Evolutionary conservation across 2,113 vertebrate genomes (phyloP), one percentile per base, ranked within the genome.

Genomic region (Pholis gunnellus): DNA sequence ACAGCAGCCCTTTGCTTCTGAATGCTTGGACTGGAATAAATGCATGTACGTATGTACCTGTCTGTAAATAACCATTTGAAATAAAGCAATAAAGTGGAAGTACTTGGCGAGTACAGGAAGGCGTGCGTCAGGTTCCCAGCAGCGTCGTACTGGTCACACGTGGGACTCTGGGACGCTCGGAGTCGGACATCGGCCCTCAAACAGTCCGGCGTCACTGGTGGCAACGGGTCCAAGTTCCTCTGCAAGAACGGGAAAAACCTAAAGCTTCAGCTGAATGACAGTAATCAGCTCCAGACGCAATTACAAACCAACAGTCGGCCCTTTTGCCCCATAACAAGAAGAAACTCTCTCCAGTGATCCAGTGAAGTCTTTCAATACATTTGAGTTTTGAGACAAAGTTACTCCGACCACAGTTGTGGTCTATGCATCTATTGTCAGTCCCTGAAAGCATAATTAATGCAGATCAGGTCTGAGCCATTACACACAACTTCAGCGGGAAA

Each of bases 31-130:
- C 42, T 14, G 1, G 42, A 9, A 44, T 44, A 15, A 14, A 44
- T 17, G 44, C 44, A 46, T 46, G 44, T 46, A 25, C 9, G 9
- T 56, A 56, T 54, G 22, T 10, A n/a, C 22, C 14, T 44, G 0
- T 44, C 15, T 46, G 44, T 46, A 5, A 46, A 46, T 46, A 46
- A 46, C 13, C 15, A 15, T 34, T 46, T 17, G 15, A 9, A 40
- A 46, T 46, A 17, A 15, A 46, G 14, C 2, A 15, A 46, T 46
- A 15, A 46, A 17, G 50, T 9, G 4, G 3, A 27, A 4, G 31
- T 91, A 99, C 98, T 97, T 71, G 97, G 97, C 81, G 97, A 96
- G 52, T 97, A 97, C 83, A 99, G 95, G 95, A 98, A 99, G 81
- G 91, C 93, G 27, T 59, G 87, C 57, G 88, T 95, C 88, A 98